Conservation (phyloP, 2,888 invertebrate species). For the Heliconius ethilla region DNA sequence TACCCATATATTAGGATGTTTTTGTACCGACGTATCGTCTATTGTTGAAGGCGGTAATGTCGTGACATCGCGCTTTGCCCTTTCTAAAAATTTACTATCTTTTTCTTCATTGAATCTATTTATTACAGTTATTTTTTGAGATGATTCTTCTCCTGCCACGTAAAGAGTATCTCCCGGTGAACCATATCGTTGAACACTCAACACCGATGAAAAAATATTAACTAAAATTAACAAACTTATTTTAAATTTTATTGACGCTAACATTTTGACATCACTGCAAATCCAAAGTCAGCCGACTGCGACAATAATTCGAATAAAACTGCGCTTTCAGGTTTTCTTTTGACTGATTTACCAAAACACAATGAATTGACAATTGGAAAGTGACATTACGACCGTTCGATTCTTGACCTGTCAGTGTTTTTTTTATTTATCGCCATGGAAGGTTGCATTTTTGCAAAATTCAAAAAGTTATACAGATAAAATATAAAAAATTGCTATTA, state of each 20-base stretch:
- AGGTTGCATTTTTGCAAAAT: not conserved
- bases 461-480: not conserved
- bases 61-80: constrained; percentile 70
- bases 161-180: constrained; percentile 61
- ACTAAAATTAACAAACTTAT: constrained; percentile 61
- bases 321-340: constrained; percentile 43
- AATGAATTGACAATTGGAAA: constrained; percentile 39
- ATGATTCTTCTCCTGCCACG: constrained; percentile 60
- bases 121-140: constrained; percentile 62
- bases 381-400: constrained; percentile 29
- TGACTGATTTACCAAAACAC: constrained; percentile 42
- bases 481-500: not conserved
- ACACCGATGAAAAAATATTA: constrained; percentile 60
- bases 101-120: constrained; percentile 57
- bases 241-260: constrained; percentile 65
- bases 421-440: not conserved
- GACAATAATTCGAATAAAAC: constrained; percentile 58
- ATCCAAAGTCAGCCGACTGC: constrained; percentile 56
- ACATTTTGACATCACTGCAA: constrained; percentile 78
- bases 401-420: constrained; percentile 7
- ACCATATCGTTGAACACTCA: constrained; percentile 62
- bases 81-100: constrained; percentile 52
- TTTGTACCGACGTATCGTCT: constrained; percentile 44
- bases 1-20: constrained; percentile 79
- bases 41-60: constrained; percentile 57